A percentile compares a stretch with the other conserved stretches of the same genome.
Evolutionary conservation across 1,140 invertebrate species (phyloP).

Genomic region (Eueides isabella): DNA sequence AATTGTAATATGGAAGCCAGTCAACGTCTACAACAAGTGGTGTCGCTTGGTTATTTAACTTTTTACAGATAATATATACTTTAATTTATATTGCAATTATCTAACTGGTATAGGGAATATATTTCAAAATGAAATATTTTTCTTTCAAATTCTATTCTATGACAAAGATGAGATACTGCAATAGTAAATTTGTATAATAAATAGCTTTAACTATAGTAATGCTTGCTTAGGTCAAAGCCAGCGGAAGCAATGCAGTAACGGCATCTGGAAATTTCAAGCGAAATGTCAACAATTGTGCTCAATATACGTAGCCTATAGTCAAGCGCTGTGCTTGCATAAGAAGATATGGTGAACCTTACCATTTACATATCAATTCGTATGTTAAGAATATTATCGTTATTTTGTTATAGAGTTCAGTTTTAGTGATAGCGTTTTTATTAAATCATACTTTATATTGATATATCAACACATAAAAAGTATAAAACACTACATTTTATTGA

Average conservation of each 20-base stretch:
- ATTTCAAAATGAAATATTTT: not conserved
- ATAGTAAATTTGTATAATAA: constrained; percentile 5
- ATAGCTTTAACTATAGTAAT: not conserved
- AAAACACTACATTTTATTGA: too few relatives aligned
- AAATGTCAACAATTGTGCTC: constrained; percentile 61
- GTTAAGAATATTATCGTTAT: not conserved
- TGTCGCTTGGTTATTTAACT: constrained; percentile 13
- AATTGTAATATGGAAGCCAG: constrained; percentile 32
- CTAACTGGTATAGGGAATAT: not conserved
- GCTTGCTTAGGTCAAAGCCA: constrained; percentile 55
- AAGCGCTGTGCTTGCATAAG: constrained; percentile 23
- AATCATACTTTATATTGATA: too few relatives aligned
- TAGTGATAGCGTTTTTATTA: too few relatives aligned
- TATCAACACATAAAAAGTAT: too few relatives aligned
- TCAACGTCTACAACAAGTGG: constrained; percentile 26
- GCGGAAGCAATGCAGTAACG: constrained; percentile 60
- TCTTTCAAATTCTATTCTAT: not conserved
- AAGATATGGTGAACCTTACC: constrained; percentile 25
- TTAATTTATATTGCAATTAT: not conserved
- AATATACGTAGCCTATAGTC: constrained; percentile 22
- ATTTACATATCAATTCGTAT: constrained; percentile 8
- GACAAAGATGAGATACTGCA: not conserved
- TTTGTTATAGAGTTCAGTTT: not conserved
- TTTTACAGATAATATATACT: not conserved
- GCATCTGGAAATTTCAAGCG: constrained; percentile 41